phyloP scores from a whole-genome alignment of 2,113 vertebrate species.

The Ia io region DNA sequence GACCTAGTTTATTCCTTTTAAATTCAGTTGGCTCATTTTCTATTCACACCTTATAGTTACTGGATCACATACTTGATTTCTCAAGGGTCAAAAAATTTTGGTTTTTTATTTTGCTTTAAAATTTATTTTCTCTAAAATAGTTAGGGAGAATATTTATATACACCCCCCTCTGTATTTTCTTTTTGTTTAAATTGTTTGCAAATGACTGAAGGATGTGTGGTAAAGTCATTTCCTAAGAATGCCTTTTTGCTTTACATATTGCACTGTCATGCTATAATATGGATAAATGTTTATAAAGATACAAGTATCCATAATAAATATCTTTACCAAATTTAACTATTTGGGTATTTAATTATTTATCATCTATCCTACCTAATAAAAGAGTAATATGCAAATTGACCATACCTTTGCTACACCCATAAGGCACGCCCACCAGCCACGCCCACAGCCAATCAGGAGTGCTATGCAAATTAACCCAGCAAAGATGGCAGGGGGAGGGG shows the following conservation, averaged over 20 bases:
- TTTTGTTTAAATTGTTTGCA: slow-evolving; percentile 27
- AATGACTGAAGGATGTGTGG: not conserved
- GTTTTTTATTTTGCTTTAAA: not conserved
- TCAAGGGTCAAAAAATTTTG: not conserved
- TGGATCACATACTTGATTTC: not conserved
- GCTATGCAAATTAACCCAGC: no score
- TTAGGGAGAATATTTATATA: not conserved
- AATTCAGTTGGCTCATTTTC: not conserved
- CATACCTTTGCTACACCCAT: no score
- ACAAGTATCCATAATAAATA: not conserved
- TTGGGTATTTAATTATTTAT: no score
- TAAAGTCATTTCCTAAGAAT: not conserved
- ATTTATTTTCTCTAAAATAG: not conserved
- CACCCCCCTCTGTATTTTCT: not conserved
- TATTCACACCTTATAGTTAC: not conserved
- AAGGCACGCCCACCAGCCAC: no score
- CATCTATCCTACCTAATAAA: no score
- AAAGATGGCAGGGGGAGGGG: no score
- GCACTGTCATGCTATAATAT: not conserved
- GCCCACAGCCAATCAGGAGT: no score
- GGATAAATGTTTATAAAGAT: not conserved
- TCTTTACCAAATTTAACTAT: not conserved
- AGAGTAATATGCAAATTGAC: no score
- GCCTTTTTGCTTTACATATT: not conserved
- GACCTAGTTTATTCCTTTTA: not conserved